Base-by-base conservation (phyloP, 2,113 vertebrate genomes). In the Lates calcarifer region DNA sequence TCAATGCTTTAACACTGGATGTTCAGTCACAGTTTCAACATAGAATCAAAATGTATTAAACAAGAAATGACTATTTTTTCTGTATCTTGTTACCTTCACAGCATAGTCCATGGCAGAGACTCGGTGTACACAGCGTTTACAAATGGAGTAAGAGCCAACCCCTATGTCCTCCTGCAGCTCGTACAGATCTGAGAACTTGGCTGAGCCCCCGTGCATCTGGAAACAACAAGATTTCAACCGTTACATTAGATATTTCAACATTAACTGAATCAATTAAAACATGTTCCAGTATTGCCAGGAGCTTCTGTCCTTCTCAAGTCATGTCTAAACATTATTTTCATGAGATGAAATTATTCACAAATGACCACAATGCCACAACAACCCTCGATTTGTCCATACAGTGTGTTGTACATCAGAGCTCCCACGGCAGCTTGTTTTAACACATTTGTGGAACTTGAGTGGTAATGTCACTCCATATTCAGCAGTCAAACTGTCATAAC, bases 131-230 rank as follows among this genome's bases (percentile, higher is more conserved):
- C 98, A 99, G 53, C 97, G 95, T 90, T 99, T 99, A 90, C 98
- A 99, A 74, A 99, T 96, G 0, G 98, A 99, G 87, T 99, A 99
- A 33, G 98, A 99, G 5, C 98, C 98, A 58, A 99, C 95, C 9
- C 98, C 98, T 10, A 99, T 99, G 94, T 99, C 98, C 87, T 99
- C 98, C 90, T 97, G 98, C 71, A 98, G 92, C 77, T 99, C 98
- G 37, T 99, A 99, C 3, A 96, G 92, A 72, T 99, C 97, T 9
- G 92, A 95, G 92, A 99, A 98, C 87, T 97, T 96, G 3, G 96
- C 93, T 1, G 96, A 94, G 85, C 92, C 96, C 14, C 96, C 96
- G 53, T 97, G 97, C 94, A 98, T 95, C 95, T 99, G 93, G 11
- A 84, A 53, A 51, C 57, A 60, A 69, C 8, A 5, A 26, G 22